Base-by-base conservation (phyloP, 2,888 invertebrate genomes). In the Agonopterix subpropinquella region DNA sequence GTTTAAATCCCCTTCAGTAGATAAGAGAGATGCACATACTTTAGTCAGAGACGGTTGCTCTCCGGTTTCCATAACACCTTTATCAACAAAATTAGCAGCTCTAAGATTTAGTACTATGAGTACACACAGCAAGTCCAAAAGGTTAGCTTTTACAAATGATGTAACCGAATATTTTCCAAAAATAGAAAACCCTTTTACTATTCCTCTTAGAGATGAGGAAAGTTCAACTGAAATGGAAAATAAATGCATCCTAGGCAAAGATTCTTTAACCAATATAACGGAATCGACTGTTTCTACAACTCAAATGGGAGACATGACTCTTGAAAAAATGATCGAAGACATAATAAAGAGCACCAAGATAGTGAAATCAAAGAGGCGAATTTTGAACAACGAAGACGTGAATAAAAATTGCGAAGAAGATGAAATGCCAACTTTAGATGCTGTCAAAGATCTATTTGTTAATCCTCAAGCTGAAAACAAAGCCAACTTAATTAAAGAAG, bases 241-340 rank as follows among this genome's bases (percentile, higher is more conserved):
- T 50, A 89, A 89, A 57, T 88, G 80, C 53, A 85, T 89, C 47
- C 60, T 86, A 48, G 68, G 73, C 10, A 83, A 79, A 61, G 82
- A 84, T 52, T 79, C 81, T 18, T 55, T 73, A 28, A 66, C 64
- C 2, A 80, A 78, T 58, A 73, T 76, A 42, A 75, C 84, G 1
- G 84, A 79, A 55, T 85, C 87, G 9, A 86, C 89, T 8, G 81
- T 88, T 28, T 88, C 89, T 1, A 89, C 89, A 11, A 87, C 89
- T 3, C 83, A 88, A 73, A 89, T 89, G 89, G 89, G 89, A 2
- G 89, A 89, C 60, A 63, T 83, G 0, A 89, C 89, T 9, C 70
- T 92, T 43, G 91, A 92, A 63, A 88, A 80, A 72, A 89, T 92
- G 77, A 91, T 92, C 43, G 90, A 91, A 63, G 91, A 90, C 52